These are phyloP conservation scores for Schizotus pectinicornis DNA, from an alignment of 2,888 invertebrate genomes.

Conservation along the genomic window DNA sequence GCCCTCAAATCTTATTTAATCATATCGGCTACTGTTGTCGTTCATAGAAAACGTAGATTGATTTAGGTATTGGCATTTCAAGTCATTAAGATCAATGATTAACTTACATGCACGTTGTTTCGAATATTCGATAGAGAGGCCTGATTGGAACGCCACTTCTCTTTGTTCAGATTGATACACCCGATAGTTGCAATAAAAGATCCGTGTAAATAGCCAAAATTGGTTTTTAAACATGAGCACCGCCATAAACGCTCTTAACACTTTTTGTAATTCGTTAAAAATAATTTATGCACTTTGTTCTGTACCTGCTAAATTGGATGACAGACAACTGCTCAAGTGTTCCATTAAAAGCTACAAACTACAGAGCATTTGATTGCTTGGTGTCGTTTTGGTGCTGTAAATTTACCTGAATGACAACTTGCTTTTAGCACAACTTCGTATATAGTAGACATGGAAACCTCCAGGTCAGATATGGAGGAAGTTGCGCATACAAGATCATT, in stretches of 20 bases:
- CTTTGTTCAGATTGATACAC: slow-evolving; percentile 22
- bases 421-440: too few relatives aligned
- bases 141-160: slow-evolving; percentile 25
- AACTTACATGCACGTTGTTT: slow-evolving; percentile 43
- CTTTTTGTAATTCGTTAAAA: slow-evolving; percentile 13
- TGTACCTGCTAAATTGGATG: too few relatives aligned
- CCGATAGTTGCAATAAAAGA: slow-evolving; percentile 22
- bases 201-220: slow-evolving; percentile 19
- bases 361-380: too few relatives aligned
- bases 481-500: too few relatives aligned
- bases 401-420: too few relatives aligned
- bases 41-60: slow-evolving; percentile 46
- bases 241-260: slow-evolving; percentile 1
- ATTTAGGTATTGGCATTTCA: slow-evolving; percentile 48
- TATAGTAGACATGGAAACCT: too few relatives aligned
- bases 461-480: too few relatives aligned
- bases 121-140: slow-evolving; percentile 28
- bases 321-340: too few relatives aligned
- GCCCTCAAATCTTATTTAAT: slow-evolving; percentile 44
- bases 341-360: too few relatives aligned
- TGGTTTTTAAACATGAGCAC: slow-evolving; percentile 14
- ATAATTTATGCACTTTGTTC: too few relatives aligned
- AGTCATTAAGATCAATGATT: slow-evolving; percentile 50
- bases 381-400: too few relatives aligned
- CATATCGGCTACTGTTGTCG: slow-evolving; percentile 46